These are phyloP conservation scores for Menidia beryllina DNA, from an alignment of 2,113 vertebrate genomes.

Conservation along the genomic window DNA sequence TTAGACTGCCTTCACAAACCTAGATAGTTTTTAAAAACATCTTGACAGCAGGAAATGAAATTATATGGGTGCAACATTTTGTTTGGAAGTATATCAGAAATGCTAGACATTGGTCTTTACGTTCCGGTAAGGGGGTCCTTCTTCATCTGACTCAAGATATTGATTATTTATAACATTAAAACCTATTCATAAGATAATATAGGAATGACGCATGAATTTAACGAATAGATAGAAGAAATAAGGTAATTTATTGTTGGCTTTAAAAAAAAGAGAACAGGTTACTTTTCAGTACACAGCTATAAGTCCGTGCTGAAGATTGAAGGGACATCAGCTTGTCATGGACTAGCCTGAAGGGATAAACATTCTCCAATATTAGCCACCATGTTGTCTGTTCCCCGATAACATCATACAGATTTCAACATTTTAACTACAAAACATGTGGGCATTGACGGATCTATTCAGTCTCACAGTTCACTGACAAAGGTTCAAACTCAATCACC, in stretches of 20 bases:
- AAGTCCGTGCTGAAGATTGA: slow-evolving; percentile 15
- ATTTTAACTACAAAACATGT: background rate
- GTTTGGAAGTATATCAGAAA: background rate
- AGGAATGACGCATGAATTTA: background rate
- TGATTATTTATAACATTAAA: too few relatives aligned
- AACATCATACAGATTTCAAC: background rate
- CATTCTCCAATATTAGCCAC: slow-evolving; percentile 6
- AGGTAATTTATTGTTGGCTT: too few relatives aligned
- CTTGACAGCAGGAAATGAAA: background rate
- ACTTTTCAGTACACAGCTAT: background rate
- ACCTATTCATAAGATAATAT: background rate
- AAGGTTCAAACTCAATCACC: too few relatives aligned
- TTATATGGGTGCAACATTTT: background rate
- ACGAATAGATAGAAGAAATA: background rate
- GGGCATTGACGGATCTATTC: background rate
- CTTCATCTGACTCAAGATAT: too few relatives aligned
- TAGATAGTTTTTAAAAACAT: background rate
- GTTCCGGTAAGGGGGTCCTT: too few relatives aligned
- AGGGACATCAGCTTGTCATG: background rate
- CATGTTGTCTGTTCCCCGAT: background rate
- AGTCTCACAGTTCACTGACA: too few relatives aligned
- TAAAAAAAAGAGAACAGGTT: too few relatives aligned
- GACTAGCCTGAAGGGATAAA: background rate
- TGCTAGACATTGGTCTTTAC: background rate
- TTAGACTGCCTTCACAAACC: background rate